These are phyloP conservation scores for Cydia pomonella DNA, from an alignment of 1,140 invertebrate species.

Conservation along the genomic window DNA sequence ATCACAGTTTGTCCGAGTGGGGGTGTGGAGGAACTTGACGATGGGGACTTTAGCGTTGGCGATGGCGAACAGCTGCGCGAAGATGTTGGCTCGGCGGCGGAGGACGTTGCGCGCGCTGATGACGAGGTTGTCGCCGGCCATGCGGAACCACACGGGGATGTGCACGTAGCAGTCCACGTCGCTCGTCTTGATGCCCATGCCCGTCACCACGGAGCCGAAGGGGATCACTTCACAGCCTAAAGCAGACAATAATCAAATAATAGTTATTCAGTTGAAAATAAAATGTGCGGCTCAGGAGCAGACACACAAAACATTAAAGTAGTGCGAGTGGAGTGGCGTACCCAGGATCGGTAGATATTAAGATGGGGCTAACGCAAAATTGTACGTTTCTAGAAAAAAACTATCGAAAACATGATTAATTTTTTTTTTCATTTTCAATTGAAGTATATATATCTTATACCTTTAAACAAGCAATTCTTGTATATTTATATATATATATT, in stretches of 20 bases:
- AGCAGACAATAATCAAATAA: constrained; percentile 40
- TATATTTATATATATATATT: no score
- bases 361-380: no score
- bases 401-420: no score
- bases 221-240: constrained; percentile 68
- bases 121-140: constrained; percentile 43
- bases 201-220: constrained; percentile 85
- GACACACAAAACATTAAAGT: no score
- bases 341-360: no score
- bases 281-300: neutral
- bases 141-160: constrained; percentile 40
- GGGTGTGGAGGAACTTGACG: constrained; percentile 83
- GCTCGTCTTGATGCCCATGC: constrained; percentile 83
- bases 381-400: no score
- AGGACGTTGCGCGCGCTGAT: constrained; percentile 67
- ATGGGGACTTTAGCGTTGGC: constrained; percentile 85
- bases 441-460: no score
- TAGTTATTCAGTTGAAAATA: no score
- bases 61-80: constrained; percentile 81
- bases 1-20: constrained; percentile 83
- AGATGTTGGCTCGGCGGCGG: constrained; percentile 58
- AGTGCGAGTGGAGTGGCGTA: no score
- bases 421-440: no score
- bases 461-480: no score
- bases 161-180: constrained; percentile 86